These are phyloP conservation scores for Romanogobio albipinnatus DNA, from an alignment of 2,113 vertebrate species.

Conservation along the genomic window DNA sequence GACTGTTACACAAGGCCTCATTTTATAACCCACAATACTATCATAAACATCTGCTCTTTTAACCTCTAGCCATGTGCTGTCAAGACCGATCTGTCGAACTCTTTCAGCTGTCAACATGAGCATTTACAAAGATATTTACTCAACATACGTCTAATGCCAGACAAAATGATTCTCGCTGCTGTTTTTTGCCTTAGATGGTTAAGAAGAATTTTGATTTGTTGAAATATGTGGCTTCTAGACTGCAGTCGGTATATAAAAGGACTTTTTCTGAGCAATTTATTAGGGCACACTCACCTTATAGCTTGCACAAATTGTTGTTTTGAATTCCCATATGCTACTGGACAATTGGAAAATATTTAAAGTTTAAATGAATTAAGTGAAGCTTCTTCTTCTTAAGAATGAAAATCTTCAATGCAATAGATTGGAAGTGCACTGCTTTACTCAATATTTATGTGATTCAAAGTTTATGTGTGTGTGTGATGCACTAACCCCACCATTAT, in stretches of 20 bases:
- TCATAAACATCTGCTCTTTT: slow-evolving; percentile 19
- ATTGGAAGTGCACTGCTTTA: slow-evolving; percentile 10
- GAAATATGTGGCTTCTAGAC: slow-evolving; percentile 10
- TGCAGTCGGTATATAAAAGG: background rate
- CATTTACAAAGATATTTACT: slow-evolving; percentile 23
- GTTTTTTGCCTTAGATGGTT: slow-evolving; percentile 12
- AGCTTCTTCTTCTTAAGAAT: background rate
- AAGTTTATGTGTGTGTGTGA: slow-evolving; percentile 45
- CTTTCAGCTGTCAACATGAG: slow-evolving; percentile 24
- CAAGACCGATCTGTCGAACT: slow-evolving; percentile 32
- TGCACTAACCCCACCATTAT: slow-evolving; percentile 21
- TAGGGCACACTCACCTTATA: background rate
- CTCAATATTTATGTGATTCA: slow-evolving; percentile 27
- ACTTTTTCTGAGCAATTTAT: background rate
- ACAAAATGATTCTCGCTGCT: slow-evolving; percentile 32
- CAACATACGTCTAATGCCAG: background rate
- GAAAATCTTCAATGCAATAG: slow-evolving; percentile 14
- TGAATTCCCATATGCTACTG: slow-evolving; percentile 1
- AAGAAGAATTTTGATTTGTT: slow-evolving; percentile 1
- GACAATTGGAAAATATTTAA: background rate
- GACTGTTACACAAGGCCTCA: slow-evolving; percentile 32
- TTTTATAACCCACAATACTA: slow-evolving; percentile 29
- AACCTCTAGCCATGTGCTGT: slow-evolving; percentile 24
- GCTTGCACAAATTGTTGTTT: slow-evolving; percentile 2
- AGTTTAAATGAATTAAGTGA: slow-evolving; percentile 7